Evolutionary conservation across 1,140 invertebrate genomes (phyloP).

Genomic region (Drosophila pallidifrons): DNA sequence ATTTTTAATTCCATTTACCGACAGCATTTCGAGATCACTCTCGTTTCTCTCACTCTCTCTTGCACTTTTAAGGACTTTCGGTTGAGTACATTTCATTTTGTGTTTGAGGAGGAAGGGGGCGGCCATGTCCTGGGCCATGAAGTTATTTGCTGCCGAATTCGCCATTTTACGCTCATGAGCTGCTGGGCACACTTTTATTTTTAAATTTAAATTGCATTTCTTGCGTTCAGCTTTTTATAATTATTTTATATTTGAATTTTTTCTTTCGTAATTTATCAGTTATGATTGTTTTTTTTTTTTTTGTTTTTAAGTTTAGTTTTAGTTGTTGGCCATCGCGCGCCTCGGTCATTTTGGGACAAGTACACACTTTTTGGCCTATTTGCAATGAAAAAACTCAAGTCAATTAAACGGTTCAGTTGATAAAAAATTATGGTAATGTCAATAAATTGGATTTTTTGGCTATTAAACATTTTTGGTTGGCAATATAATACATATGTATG

Average conservation of each 20-base stretch:
- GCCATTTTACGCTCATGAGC: constrained; percentile 49
- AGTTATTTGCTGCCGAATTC: constrained; percentile 38
- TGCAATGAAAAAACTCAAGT: constrained; percentile 85
- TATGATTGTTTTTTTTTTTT: constrained; percentile 60
- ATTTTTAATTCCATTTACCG: constrained; percentile 50
- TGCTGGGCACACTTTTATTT: constrained; percentile 37
- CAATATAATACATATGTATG: constrained; percentile 34
- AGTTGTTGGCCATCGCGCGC: constrained; percentile 85
- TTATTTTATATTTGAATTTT: constrained; percentile 46
- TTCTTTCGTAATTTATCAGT: constrained; percentile 33
- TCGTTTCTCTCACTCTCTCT: constrained; percentile 29
- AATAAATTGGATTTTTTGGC: constrained; percentile 73
- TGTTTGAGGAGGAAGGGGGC: constrained; percentile 20
- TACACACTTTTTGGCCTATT: constrained; percentile 85
- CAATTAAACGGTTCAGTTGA: constrained; percentile 80
- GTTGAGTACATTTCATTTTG: constrained; percentile 33
- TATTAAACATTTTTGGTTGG: constrained; percentile 54
- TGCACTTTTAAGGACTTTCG: constrained; percentile 26
- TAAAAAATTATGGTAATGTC: constrained; percentile 68
- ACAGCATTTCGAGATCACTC: constrained; percentile 35
- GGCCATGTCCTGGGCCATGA: constrained; percentile 33
- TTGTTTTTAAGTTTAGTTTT: constrained; percentile 79
- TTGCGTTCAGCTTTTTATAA: constrained; percentile 55
- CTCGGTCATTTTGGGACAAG: constrained; percentile 85
- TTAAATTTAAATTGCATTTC: constrained; percentile 66